Conservation (phyloP, 1,140 invertebrate genomes). For the Formica exsecta region DNA sequence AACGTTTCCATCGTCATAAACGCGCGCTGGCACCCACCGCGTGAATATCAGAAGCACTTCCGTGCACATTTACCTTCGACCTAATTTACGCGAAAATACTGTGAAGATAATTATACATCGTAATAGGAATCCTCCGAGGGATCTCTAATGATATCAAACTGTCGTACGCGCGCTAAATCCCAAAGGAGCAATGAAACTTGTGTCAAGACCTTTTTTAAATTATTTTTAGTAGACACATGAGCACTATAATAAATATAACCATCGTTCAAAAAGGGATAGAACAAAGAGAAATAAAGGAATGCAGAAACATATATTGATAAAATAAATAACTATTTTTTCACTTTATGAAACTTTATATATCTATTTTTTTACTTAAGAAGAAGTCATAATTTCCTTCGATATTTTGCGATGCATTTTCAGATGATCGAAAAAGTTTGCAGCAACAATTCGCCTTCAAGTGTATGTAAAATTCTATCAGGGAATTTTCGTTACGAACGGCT, state of each 20-base stretch:
- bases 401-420: background rate
- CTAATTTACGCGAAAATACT: constrained; percentile 43
- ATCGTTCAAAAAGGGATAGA: background rate
- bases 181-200: background rate
- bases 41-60: constrained; percentile 47
- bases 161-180: background rate
- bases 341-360: background rate
- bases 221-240: background rate
- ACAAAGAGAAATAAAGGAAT: background rate
- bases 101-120: constrained; percentile 31
- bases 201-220: background rate
- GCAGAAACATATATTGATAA: background rate
- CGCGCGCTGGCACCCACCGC: constrained; percentile 2
- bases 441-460: background rate
- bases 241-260: background rate
- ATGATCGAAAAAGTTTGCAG: background rate
- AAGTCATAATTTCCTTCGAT: background rate
- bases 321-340: background rate
- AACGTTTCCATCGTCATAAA: constrained; percentile 52
- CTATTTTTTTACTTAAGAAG: too few relatives aligned
- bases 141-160: constrained; percentile 8
- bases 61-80: constrained; percentile 9
- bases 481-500: constrained; percentile 41
- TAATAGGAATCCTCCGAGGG: background rate
- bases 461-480: constrained; percentile 34